These are phyloP conservation scores for Ephialtes manifestator DNA, from an alignment of 2,888 invertebrate species.

Conservation along the genomic window DNA sequence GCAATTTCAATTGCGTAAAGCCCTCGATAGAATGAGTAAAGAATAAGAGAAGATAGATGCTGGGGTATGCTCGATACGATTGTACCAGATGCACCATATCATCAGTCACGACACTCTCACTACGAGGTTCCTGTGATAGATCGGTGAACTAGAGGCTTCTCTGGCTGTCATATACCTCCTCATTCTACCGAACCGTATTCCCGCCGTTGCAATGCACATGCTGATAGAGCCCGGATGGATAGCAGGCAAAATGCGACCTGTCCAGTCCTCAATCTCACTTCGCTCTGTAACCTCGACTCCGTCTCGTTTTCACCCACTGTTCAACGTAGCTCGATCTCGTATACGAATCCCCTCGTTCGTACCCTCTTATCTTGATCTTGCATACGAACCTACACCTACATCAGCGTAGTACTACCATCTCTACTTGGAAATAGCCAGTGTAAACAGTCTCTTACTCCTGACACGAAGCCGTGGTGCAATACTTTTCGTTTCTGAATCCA, in stretches of 20 bases:
- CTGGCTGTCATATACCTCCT: not conserved
- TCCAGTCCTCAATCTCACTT: constrained; percentile 43
- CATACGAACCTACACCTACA: not conserved
- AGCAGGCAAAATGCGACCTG: constrained; percentile 73
- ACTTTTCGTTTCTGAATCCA: too few species aligned
- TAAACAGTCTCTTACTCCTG: not conserved
- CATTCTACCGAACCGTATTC: not conserved
- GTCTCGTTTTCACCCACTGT: not conserved
- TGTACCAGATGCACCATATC: not conserved
- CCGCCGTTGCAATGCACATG: not conserved
- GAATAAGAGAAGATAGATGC: not conserved
- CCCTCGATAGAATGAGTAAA: not conserved
- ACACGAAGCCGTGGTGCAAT: not conserved
- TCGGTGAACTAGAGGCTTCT: constrained; percentile 2
- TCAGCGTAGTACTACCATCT: not conserved
- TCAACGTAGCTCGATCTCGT: not conserved
- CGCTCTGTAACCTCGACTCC: not conserved
- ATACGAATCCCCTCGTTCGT: not conserved
- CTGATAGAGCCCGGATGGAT: constrained; percentile 54
- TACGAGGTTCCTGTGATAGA: constrained; percentile 18
- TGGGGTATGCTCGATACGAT: not conserved
- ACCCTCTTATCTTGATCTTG: not conserved
- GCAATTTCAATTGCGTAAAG: not conserved
- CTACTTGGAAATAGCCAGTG: not conserved
- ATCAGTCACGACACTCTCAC: constrained; percentile 5